Base-by-base conservation (phyloP, 2,113 vertebrate genomes). In the Eulemur macaco region DNA sequence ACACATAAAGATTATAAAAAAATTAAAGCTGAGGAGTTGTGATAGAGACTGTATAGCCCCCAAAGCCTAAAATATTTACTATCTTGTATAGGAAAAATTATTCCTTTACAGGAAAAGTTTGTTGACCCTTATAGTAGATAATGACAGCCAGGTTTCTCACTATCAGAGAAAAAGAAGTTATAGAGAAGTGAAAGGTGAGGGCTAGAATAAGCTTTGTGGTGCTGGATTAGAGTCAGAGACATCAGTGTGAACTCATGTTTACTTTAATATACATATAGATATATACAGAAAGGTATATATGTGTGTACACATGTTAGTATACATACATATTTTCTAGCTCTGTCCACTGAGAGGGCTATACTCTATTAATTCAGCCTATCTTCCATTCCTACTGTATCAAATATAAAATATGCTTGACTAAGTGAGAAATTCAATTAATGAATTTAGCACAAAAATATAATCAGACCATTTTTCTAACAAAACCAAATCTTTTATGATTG, bases 21-120 rank as follows among this genome's bases (percentile, higher is more conserved):
- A 78, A 23, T 89, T 42, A 96, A 89, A 96, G 60, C 8, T 71
- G 29, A 82, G 14, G 31, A 45, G 52, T 47, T 86, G 27, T 34
- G 18, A 42, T 84, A 39, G 68, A 71, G n/a, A 71, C 68, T 23
- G 5, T 71, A 71, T 78, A 87, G 27, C 29, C 20, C 27, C 47
- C 21, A 74, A 82, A 94, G 69, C 31, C 64, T 90, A 63, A 86
- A 83, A 77, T 84, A 76, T 76, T 95, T 84, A 64, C 56, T 60
- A 29, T 84, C 69, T 90, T 31, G 45, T 29, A 39, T 21, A 71
- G 68, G n/a, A 71, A 71, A 39, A 71, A 71, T 10, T 39, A 71
- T 39, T 20, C 47, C 54, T n/a, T 81, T 42, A 18, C 25, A 73
- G 56, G n/a, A 90, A 85, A 95, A 37, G 15, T 66, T 64, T 81